Percentiles rank a stretch among this genome's conserved stretches.
phyloP scores from a whole-genome alignment of 2,888 invertebrate genomes.

The Liposcelis brunnea region DNA sequence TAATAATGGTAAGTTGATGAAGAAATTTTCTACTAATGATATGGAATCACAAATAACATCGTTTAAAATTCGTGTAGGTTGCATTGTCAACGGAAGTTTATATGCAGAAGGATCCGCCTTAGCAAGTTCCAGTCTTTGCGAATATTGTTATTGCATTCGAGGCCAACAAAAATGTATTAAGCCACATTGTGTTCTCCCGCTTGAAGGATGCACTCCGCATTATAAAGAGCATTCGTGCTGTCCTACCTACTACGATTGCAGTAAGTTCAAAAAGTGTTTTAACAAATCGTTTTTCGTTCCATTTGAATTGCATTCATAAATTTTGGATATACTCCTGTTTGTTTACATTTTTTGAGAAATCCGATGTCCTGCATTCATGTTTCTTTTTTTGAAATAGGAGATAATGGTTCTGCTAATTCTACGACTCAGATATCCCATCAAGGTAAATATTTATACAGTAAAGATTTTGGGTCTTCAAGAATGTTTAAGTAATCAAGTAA shows the following conservation, averaged over 20 bases:
- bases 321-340: too few relatives aligned
- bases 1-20: conserved; percentile 14
- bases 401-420: too few relatives aligned
- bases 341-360: too few relatives aligned
- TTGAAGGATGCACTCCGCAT: conserved; percentile 49
- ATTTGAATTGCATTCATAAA: neutral
- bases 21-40: conserved; percentile 23
- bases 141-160: conserved; percentile 69
- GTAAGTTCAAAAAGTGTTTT: conserved; percentile 12
- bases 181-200: conserved; percentile 59
- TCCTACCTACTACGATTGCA: conserved; percentile 63
- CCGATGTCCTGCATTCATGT: too few relatives aligned
- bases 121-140: conserved; percentile 59
- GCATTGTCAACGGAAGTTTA: conserved; percentile 49
- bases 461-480: too few relatives aligned
- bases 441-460: too few relatives aligned
- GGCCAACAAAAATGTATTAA: conserved; percentile 58
- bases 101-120: conserved; percentile 71
- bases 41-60: conserved; percentile 17
- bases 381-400: too few relatives aligned
- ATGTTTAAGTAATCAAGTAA: too few relatives aligned
- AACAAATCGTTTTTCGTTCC: neutral
- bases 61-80: too few relatives aligned
- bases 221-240: conserved; percentile 54
- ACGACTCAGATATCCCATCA: too few relatives aligned